Conservation (phyloP, 2,797 vertebrate genomes). For the Zalophus californianus region DNA sequence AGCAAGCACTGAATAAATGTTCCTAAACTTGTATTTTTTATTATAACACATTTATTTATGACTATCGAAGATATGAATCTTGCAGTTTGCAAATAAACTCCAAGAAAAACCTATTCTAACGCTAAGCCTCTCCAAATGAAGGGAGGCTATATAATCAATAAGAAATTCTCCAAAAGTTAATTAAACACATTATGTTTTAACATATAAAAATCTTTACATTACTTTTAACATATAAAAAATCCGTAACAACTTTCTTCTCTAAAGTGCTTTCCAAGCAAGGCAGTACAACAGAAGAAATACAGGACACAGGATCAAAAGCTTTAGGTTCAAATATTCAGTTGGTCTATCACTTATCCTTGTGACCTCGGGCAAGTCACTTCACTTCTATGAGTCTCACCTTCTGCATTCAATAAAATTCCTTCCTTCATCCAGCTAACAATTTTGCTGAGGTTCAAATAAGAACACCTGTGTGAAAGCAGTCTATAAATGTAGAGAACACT, state of each 20-base stretch:
- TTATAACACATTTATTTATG: slow-evolving; percentile 46
- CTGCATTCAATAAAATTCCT: background rate
- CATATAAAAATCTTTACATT: background rate
- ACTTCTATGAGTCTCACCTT: background rate
- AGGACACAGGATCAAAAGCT: background rate
- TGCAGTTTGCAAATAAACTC: slow-evolving; percentile 31
- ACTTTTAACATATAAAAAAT: slow-evolving; percentile 45
- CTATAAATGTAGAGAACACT: background rate
- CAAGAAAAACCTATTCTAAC: slow-evolving; percentile 53
- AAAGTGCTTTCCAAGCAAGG: slow-evolving; percentile 24
- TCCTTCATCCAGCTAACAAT: slow-evolving; percentile 21
- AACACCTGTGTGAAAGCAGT: background rate
- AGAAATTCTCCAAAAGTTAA: slow-evolving; percentile 34
- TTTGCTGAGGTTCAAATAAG: slow-evolving; percentile 43
- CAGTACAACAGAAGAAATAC: slow-evolving; percentile 30
- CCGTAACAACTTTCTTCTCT: slow-evolving; percentile 17
- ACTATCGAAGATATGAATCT: background rate
- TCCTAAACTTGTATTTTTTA: slow-evolving; percentile 37
- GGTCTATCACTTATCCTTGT: slow-evolving; percentile 16
- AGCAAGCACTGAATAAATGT: background rate
- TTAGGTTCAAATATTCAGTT: background rate
- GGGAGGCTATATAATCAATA: background rate
- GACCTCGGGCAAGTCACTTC: background rate
- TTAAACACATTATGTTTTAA: background rate
- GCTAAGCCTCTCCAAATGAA: slow-evolving; percentile 51